These are phyloP conservation scores for Drosophila neotestacea DNA, from an alignment of 2,888 invertebrate species.

Conservation along the genomic window DNA sequence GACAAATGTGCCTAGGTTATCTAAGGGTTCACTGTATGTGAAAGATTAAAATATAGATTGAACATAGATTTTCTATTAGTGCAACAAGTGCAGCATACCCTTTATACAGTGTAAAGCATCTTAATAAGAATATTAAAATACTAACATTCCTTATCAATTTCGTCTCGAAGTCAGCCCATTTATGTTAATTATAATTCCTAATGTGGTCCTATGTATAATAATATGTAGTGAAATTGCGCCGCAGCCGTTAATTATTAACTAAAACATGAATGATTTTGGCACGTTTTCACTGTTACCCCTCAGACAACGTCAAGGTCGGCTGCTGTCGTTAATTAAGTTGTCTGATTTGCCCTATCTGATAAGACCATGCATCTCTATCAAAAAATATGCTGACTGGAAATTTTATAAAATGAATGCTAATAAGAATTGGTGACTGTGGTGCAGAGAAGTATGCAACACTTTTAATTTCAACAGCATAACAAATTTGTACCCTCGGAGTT, in stretches of 20 bases:
- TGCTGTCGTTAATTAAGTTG: slow-evolving; percentile 17
- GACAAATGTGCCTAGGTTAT: not conserved
- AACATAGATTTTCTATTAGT: not conserved
- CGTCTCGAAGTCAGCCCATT: slow-evolving; percentile 6
- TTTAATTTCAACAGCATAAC: not conserved
- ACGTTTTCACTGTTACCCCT: slow-evolving; percentile 34
- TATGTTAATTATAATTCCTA: slow-evolving; percentile 20
- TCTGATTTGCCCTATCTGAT: slow-evolving; percentile 28
- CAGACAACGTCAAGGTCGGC: slow-evolving; percentile 36
- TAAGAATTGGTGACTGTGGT: not conserved
- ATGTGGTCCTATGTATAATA: slow-evolving; percentile 10
- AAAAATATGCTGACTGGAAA: slow-evolving; percentile 16
- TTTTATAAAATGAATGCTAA: not conserved
- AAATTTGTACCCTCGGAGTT: not conserved
- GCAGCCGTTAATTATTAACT: slow-evolving; percentile 32
- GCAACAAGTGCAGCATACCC: not conserved
- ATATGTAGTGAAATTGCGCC: slow-evolving; percentile 37
- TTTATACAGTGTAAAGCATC: not conserved
- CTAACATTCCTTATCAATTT: slow-evolving; percentile 12
- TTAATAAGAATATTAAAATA: not conserved
- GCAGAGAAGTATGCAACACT: slow-evolving; percentile 14
- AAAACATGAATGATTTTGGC: slow-evolving; percentile 30
- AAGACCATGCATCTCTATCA: slow-evolving; percentile 16
- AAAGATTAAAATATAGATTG: not conserved
- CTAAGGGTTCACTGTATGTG: not conserved